A percentile compares a stretch with the other conserved stretches of the same genome.
These are phyloP conservation scores for Pipistrellus kuhlii DNA, from an alignment of 2,797 vertebrate genomes.

Conservation along the genomic window DNA sequence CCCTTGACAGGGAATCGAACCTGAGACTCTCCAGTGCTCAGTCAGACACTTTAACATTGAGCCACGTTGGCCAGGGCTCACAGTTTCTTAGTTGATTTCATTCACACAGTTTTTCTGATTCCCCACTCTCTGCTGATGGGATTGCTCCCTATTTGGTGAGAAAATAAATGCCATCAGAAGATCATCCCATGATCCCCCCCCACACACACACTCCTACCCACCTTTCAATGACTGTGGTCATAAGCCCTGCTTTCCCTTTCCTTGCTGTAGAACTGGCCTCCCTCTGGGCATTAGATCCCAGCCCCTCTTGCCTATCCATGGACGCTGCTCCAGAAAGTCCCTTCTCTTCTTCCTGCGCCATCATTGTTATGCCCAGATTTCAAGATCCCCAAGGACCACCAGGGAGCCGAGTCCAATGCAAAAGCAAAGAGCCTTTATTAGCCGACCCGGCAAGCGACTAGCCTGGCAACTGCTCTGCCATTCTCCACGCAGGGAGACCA, in stretches of 20 bases:
- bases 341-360: not conserved
- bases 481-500: too few relatives aligned
- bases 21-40: too few relatives aligned
- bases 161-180: constrained; percentile 28
- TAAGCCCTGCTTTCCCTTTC: not conserved
- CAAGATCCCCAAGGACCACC: too few relatives aligned
- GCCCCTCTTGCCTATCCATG: not conserved
- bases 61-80: too few relatives aligned
- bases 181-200: not conserved
- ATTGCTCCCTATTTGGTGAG: not conserved
- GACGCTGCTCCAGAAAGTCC: not conserved
- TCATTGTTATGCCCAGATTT: too few relatives aligned
- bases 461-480: too few relatives aligned
- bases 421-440: too few relatives aligned
- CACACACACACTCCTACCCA: too few relatives aligned
- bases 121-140: not conserved
- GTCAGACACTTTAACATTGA: too few relatives aligned
- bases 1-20: too few relatives aligned
- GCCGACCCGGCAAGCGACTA: too few relatives aligned
- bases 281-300: not conserved
- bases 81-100: not conserved
- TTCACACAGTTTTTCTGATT: not conserved
- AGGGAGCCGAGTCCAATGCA: too few relatives aligned
- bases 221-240: not conserved
- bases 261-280: not conserved